Evolutionary conservation across 2,797 vertebrate species (phyloP), one percentile per base, ranked within the genome.

Genomic region (Threskiornis aethiopicus): DNA sequence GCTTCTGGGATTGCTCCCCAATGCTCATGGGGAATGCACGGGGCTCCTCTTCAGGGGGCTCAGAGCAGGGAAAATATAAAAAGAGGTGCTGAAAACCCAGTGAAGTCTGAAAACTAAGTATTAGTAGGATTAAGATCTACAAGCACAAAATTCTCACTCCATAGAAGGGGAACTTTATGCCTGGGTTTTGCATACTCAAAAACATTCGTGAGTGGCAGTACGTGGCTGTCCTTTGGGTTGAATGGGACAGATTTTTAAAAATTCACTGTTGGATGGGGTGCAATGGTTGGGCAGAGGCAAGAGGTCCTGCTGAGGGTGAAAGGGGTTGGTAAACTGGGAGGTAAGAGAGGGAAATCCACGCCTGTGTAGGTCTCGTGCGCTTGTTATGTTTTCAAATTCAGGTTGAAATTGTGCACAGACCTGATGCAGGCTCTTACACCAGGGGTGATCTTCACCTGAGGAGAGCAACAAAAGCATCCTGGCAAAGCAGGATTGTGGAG

Each of bases 301-400:
- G 10, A 37, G 20, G 18, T n/a, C 44, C 15, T 31, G 31, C 31
- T 55, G 47, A 72, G 21, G 6, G 67, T 37, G 52, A 29, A 52
- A n/a, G 18, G 15, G 33, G 24, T n/a, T 42, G 26, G 9, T 55
- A 58, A 39, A 16, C 31, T 35, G 19, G 49, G 47, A 61, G n/a
- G n/a, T 73, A 52, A 42, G 61, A 82, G 33, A n/a, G 33, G 44
- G 41, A 57, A 77, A 72, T 39, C n/a, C 16, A 17, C 4, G 3
- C 19, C 44, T 9, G 13, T 4, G 0, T 0, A 5, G 49, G 17
- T 35, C 47, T 82, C 42, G 52, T 57, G 16, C 3, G 1, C 35
- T 67, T 8, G 2, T 84, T 58, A 22, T 54, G 29, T 80, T 41
- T 69, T 67, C 66, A 71, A 79, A 87, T 91, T 83, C 25, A 39